Conservation (phyloP, 2,888 invertebrate species). For the Tetragonisca angustula region DNA sequence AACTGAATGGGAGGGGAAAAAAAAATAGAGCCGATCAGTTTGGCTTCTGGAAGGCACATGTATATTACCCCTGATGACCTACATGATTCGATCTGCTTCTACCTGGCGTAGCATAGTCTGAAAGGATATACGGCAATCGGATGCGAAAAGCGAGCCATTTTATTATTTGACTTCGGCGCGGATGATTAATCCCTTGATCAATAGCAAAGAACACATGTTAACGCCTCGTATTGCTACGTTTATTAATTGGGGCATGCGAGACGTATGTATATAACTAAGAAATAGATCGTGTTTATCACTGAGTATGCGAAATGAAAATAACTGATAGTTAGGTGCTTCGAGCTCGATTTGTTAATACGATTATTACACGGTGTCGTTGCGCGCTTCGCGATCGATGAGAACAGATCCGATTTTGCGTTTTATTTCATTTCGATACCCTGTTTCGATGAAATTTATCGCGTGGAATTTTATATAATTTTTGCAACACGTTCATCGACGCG, state of each 20-base stretch:
- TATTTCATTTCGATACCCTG: background rate
- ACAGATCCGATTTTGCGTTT: background rate
- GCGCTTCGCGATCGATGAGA: too few relatives aligned
- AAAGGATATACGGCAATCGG: conserved; percentile 21
- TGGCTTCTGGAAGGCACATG: background rate
- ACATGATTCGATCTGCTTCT: conserved; percentile 23
- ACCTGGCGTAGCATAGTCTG: background rate
- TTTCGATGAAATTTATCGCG: background rate
- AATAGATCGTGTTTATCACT: background rate
- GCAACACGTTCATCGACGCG: background rate
- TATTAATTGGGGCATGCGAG: conserved; percentile 9
- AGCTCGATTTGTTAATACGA: background rate
- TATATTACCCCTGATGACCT: conserved; percentile 32
- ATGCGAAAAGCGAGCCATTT: conserved; percentile 29
- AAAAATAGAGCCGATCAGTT: too few relatives aligned
- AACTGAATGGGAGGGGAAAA: too few relatives aligned
- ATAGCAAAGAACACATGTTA: conserved; percentile 6
- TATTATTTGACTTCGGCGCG: conserved; percentile 19
- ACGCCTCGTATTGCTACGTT: conserved; percentile 13
- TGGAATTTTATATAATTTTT: background rate
- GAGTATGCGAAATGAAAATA: background rate
- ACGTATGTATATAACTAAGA: background rate
- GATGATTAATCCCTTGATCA: conserved; percentile 5
- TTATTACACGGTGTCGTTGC: background rate
- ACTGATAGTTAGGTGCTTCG: background rate